Evolutionary conservation across 2,888 invertebrate species (phyloP).

Genomic region (Eledone cirrhosa): DNA sequence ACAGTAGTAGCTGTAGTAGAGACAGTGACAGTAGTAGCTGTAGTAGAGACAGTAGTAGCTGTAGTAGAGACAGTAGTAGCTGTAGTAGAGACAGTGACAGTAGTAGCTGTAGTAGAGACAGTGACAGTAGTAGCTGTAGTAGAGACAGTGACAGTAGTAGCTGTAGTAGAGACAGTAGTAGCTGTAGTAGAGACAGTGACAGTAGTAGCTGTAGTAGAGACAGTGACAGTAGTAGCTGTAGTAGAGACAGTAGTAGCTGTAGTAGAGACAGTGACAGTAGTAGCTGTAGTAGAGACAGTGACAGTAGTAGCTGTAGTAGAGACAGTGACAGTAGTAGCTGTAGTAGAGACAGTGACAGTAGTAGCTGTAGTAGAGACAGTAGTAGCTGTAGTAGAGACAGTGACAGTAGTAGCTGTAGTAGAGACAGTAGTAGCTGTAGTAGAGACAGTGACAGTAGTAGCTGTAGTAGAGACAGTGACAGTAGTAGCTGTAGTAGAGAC

Average conservation of each 20-base stretch:
- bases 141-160: not conserved
- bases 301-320: not conserved
- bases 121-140: slow-evolving; percentile 12
- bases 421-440: slow-evolving; percentile 18
- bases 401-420: slow-evolving; percentile 19
- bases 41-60: not conserved
- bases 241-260: not conserved
- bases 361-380: not conserved
- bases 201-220: slow-evolving; percentile 9
- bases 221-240: no score
- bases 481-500: slow-evolving; percentile 3
- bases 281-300: not conserved
- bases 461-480: not conserved
- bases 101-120: slow-evolving; percentile 16
- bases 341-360: slow-evolving; percentile 11
- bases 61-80: not conserved
- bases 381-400: slow-evolving; percentile 1
- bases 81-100: not conserved
- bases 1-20: not conserved
- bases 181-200: not conserved
- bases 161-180: not conserved
- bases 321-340: not conserved
- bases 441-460: not conserved
- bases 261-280: not conserved
- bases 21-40: slow-evolving; percentile 9